Conservation (phyloP, 2,888 invertebrate genomes). For the Thalpophila matura region DNA sequence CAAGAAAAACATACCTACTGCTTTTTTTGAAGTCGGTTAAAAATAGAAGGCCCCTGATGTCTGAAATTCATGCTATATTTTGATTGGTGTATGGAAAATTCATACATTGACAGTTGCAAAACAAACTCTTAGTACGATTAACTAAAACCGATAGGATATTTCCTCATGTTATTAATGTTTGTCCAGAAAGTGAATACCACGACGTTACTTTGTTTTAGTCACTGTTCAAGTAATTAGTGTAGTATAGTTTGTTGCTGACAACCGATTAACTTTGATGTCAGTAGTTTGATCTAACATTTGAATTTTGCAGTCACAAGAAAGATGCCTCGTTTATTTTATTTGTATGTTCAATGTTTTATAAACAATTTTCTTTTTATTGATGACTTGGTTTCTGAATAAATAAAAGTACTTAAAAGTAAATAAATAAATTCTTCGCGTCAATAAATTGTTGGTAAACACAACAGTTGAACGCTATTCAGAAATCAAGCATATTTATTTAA, state of each 20-base stretch:
- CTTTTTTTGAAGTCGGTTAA: no score
- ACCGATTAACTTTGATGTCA: slow-evolving; percentile 51
- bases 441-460: no score
- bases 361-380: neutral
- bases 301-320: slow-evolving; percentile 66
- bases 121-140: no score
- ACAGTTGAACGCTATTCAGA: slow-evolving; percentile 20
- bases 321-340: slow-evolving; percentile 62
- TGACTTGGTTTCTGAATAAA: slow-evolving; percentile 29
- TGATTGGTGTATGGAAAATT: no score
- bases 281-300: slow-evolving; percentile 61
- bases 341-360: slow-evolving; percentile 19
- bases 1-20: no score
- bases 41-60: neutral
- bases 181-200: slow-evolving; percentile 43
- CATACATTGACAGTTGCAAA: no score
- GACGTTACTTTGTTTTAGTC: slow-evolving; percentile 42
- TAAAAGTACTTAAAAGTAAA: slow-evolving; percentile 1
- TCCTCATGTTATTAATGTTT: slow-evolving; percentile 29
- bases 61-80: neutral
- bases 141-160: slow-evolving; percentile 38
- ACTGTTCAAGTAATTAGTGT: slow-evolving; percentile 48
- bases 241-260: slow-evolving; percentile 51
- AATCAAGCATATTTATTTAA: slow-evolving; percentile 27
- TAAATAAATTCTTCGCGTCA: no score